phyloP scores from a whole-genome alignment of 2,797 vertebrate species.

The Hephaestus fuliginosus region DNA sequence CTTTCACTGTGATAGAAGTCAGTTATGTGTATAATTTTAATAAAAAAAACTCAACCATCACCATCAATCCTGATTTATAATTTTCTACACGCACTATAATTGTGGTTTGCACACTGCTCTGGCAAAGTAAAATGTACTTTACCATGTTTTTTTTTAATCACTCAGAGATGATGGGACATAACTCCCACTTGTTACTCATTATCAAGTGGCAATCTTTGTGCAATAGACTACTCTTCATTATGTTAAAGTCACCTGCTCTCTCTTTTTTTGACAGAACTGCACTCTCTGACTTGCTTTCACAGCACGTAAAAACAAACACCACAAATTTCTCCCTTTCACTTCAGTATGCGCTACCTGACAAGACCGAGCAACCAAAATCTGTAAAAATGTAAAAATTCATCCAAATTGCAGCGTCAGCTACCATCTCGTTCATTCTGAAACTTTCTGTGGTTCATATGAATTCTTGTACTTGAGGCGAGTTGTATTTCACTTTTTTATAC shows the following conservation, averaged over 20 bases:
- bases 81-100: conserved; percentile 12
- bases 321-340: conserved; percentile 3
- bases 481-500: conserved; percentile 1
- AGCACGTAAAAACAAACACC: background rate
- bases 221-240: conserved; percentile 1
- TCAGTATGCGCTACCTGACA: conserved; percentile 1
- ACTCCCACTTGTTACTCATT: conserved; percentile 1
- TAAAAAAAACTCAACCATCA: conserved; percentile 8
- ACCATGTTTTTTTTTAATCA: conserved; percentile 5
- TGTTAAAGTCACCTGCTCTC: background rate
- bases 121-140: conserved; percentile 3
- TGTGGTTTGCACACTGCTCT: conserved; percentile 1
- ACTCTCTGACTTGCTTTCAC: conserved; percentile 16
- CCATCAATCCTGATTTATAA: conserved; percentile 31
- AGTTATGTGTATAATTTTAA: background rate
- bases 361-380: conserved; percentile 7
- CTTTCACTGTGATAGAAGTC: background rate
- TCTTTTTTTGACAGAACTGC: conserved; percentile 6
- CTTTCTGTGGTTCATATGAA: background rate
- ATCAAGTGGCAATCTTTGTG: conserved; percentile 18
- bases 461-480: background rate
- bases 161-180: conserved; percentile 20
- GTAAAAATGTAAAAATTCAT: conserved; percentile 13
- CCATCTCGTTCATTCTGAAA: background rate
- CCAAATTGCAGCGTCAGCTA: conserved; percentile 14